phyloP scores from a whole-genome alignment of 2,113 vertebrate species.

The Fulmarus glacialis region DNA sequence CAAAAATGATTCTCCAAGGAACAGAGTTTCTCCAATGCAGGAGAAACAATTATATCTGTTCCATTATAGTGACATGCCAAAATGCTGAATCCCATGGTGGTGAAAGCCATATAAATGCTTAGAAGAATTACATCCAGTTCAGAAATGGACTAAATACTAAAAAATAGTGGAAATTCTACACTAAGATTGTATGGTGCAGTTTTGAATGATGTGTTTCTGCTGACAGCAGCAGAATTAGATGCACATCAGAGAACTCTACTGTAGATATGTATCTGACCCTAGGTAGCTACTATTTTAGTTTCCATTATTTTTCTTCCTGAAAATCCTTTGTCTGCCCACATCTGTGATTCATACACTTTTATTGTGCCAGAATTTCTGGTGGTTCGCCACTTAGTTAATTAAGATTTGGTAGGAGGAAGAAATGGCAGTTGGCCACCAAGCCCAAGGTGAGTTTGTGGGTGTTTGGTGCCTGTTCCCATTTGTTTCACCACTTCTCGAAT shows the following conservation, averaged over 20 bases:
- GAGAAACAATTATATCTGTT: background rate
- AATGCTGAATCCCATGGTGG: background rate
- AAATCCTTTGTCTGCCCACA: background rate
- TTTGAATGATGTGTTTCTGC: background rate
- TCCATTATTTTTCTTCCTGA: background rate
- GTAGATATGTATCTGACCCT: background rate
- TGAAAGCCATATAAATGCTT: background rate
- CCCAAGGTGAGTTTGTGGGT: background rate
- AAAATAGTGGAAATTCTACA: background rate
- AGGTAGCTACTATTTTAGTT: background rate
- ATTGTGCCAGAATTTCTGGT: background rate
- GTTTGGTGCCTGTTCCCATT: background rate
- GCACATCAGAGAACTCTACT: background rate
- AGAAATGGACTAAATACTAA: background rate
- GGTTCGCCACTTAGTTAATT: background rate
- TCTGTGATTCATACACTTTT: background rate
- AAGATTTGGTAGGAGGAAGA: background rate
- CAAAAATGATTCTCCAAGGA: background rate
- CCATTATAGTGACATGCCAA: background rate
- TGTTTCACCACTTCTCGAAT: background rate
- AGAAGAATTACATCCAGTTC: background rate
- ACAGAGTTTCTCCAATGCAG: background rate
- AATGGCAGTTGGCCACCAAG: background rate
- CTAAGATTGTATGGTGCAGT: background rate
- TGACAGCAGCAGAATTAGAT: background rate